Evolutionary conservation across 1,140 invertebrate genomes (phyloP).

Genomic region (Achroia grisella): DNA sequence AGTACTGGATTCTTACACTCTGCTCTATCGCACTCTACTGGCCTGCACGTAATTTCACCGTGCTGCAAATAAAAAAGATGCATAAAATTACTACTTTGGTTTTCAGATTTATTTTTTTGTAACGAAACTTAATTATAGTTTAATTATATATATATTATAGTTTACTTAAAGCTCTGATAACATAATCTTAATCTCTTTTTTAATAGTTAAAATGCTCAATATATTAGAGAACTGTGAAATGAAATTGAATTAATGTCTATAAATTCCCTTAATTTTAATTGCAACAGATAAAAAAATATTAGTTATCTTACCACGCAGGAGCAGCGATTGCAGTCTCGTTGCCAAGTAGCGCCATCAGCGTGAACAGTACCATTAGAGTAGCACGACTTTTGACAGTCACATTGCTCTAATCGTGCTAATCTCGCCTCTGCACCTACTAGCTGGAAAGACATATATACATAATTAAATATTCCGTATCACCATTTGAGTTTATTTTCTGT

Average conservation of each 20-base stretch:
- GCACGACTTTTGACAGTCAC: constrained; percentile 93
- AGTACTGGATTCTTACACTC: constrained; percentile 87
- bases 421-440: constrained; percentile 84
- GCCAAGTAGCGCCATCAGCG: constrained; percentile 88
- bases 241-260: no score
- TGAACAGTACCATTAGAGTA: constrained; percentile 84
- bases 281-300: background rate
- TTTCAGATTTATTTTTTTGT: no score
- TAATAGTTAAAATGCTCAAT: no score
- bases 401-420: constrained; percentile 86
- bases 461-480: no score
- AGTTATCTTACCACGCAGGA: constrained; percentile 82
- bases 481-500: no score
- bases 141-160: no score
- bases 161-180: no score
- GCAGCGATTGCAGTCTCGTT: constrained; percentile 86
- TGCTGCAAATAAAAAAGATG: constrained; percentile 74
- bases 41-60: constrained; percentile 86
- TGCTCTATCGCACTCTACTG: constrained; percentile 82
- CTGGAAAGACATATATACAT: constrained; percentile 65
- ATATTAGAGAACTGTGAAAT: no score
- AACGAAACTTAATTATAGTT: no score
- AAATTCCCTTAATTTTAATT: no score
- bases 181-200: no score
- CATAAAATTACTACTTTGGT: no score